Evolutionary conservation across 2,113 vertebrate species (phyloP).

Genomic region (Eidolon helvum): DNA sequence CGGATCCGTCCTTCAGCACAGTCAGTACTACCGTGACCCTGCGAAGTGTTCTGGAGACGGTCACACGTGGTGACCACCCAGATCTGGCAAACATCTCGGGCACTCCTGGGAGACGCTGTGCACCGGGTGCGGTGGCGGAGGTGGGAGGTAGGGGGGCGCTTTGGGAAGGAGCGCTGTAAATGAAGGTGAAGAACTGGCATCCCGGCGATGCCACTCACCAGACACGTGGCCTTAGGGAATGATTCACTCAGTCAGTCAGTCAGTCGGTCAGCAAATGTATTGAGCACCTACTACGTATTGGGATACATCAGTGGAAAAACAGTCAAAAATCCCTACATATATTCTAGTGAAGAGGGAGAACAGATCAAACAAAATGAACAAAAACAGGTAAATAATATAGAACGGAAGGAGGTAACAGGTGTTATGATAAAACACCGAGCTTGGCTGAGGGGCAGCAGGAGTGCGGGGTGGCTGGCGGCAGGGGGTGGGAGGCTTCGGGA

Average conservation of each 20-base stretch:
- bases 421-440: not conserved
- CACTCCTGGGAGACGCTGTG: not conserved
- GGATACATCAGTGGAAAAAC: not conserved
- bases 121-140: not conserved
- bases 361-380: not conserved
- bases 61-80: fast-evolving
- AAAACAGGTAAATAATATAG: not conserved
- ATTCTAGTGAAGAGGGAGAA: not conserved
- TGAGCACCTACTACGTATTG: not conserved
- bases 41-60: not conserved
- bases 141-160: too few species aligned
- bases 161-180: not conserved
- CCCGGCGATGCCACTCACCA: not conserved
- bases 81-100: not conserved
- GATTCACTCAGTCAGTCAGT: not conserved
- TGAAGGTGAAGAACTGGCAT: not conserved
- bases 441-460: not conserved
- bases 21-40: fast-evolving
- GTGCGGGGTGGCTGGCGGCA: not conserved
- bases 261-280: not conserved
- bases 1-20: not conserved
- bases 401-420: fast-evolving
- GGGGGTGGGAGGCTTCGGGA: not conserved
- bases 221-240: not conserved
- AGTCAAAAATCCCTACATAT: not conserved